phyloP scores from a whole-genome alignment of 2,113 vertebrate species.

The Nannobrachium achirus region DNA sequence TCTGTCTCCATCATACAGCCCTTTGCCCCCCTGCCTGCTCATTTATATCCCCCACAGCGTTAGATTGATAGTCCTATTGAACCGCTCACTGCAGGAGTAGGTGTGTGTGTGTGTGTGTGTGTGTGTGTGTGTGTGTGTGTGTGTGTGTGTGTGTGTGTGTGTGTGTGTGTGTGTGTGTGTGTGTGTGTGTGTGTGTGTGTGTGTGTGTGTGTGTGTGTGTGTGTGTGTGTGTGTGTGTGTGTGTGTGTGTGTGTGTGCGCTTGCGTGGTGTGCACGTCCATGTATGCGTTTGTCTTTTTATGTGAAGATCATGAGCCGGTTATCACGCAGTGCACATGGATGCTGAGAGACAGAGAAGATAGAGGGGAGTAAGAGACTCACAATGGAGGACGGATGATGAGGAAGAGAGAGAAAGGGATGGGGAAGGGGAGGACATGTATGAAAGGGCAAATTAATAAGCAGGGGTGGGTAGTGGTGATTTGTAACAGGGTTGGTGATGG shows the following conservation, averaged over 20 bases:
- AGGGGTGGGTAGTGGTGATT: too few relatives aligned
- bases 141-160: constrained; percentile 13
- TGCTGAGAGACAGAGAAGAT: neutral
- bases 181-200: too few relatives aligned
- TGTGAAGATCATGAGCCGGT: neutral
- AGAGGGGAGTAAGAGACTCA: neutral
- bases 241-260: neutral
- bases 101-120: neutral
- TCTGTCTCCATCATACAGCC: constrained; percentile 27
- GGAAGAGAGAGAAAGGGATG: neutral
- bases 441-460: neutral
- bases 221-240: neutral
- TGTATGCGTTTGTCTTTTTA: neutral
- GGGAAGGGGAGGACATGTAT: neutral
- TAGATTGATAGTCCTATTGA: constrained; percentile 47
- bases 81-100: neutral
- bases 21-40: constrained; percentile 20
- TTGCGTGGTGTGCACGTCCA: too few relatives aligned
- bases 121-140: constrained; percentile 8
- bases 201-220: too few relatives aligned
- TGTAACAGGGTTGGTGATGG: too few relatives aligned
- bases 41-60: constrained; percentile 27
- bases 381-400: neutral
- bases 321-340: neutral
- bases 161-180: neutral